Conservation (phyloP, 2,888 invertebrate genomes). For the Xanthorhoe designata region DNA sequence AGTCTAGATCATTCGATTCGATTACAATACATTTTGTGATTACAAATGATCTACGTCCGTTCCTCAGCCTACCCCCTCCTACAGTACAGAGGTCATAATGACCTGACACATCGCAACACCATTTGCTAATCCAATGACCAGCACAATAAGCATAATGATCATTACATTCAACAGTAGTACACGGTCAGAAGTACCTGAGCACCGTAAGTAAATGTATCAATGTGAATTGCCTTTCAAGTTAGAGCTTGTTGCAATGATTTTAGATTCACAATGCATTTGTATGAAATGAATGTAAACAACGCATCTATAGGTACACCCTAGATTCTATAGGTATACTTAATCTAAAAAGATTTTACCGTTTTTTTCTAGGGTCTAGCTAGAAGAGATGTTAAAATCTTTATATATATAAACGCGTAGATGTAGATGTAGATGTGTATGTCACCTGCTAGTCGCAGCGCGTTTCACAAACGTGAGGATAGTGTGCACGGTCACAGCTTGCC, state of each 20-base stretch:
- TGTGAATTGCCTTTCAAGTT: background rate
- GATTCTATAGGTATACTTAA: no score
- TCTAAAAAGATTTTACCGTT: no score
- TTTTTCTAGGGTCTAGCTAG: no score
- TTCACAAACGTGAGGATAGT: no score
- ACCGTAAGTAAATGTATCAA: background rate
- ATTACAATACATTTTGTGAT: no score
- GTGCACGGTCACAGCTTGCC: no score
- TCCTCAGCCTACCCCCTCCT: background rate
- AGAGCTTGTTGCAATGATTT: background rate
- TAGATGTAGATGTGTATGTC: no score
- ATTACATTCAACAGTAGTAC: constrained; percentile 1
- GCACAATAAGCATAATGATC: constrained; percentile 9
- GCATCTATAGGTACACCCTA: no score
- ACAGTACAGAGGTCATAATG: constrained; percentile 12
- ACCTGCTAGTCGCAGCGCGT: no score
- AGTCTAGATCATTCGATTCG: no score
- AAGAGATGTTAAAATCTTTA: no score
- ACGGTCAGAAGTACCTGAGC: background rate
- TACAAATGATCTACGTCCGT: background rate
- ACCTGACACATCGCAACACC: constrained; percentile 15
- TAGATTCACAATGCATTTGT: background rate
- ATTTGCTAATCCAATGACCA: constrained; percentile 19
- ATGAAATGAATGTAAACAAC: background rate
- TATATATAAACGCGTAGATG: no score